These are phyloP conservation scores for Anthophora plumipes DNA, from an alignment of 2,888 invertebrate genomes.

Conservation along the genomic window DNA sequence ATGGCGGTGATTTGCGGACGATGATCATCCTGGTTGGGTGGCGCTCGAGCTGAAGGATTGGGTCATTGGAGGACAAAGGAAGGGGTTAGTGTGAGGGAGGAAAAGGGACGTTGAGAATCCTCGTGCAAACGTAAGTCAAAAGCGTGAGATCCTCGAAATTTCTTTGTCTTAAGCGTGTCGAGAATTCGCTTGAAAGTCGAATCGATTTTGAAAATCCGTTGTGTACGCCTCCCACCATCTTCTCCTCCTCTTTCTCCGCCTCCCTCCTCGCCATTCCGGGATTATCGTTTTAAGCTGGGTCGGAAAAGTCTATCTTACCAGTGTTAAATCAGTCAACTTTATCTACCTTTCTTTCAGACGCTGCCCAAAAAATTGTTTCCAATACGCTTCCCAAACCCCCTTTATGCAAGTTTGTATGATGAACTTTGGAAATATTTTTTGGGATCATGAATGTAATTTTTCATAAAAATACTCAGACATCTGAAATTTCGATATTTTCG, in stretches of 20 bases:
- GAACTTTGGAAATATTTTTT: too few species aligned
- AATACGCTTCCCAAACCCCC: too few species aligned
- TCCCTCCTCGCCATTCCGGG: not conserved
- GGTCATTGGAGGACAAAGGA: not conserved
- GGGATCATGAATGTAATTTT: too few species aligned
- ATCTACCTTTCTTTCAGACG: not conserved
- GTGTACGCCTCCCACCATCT: conserved; percentile 3
- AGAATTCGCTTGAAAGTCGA: not conserved
- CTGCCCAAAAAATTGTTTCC: too few species aligned
- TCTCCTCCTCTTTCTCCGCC: too few species aligned
- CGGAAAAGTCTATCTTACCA: too few species aligned
- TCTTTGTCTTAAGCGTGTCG: not conserved
- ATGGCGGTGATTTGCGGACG: conserved; percentile 3
- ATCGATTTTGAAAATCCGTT: conserved; percentile 31
- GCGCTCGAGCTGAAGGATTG: conserved; percentile 14
- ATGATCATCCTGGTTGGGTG: not conserved
- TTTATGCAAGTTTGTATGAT: too few species aligned
- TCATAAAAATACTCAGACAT: too few species aligned
- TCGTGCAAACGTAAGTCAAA: not conserved
- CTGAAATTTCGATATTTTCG: too few species aligned
- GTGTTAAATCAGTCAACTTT: too few species aligned
- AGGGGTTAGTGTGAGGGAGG: not conserved
- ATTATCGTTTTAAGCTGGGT: conserved; percentile 9
- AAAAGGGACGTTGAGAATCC: not conserved
- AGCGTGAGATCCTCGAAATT: not conserved